Percentiles rank a stretch among this genome's conserved stretches.
These are phyloP conservation scores for Tetrao urogallus DNA, from an alignment of 2,113 vertebrate species.

Conservation along the genomic window DNA sequence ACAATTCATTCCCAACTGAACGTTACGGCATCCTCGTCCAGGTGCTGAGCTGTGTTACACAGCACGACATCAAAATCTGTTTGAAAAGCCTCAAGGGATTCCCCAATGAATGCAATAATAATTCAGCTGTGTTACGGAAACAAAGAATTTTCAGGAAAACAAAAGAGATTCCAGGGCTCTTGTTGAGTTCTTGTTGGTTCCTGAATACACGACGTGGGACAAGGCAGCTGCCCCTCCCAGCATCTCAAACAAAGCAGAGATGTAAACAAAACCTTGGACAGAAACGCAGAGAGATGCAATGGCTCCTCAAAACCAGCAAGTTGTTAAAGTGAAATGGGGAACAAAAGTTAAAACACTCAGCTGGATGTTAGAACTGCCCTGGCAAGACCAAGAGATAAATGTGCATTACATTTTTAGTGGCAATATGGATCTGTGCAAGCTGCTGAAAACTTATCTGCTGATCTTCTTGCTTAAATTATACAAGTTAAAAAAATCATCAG, in stretches of 20 bases:
- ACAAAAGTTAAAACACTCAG: constrained; percentile 45
- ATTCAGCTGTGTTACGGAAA: constrained; percentile 45
- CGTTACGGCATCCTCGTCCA: constrained; percentile 24
- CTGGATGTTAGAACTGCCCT: constrained; percentile 64
- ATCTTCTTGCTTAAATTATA: constrained; percentile 45
- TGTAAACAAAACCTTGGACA: constrained; percentile 37
- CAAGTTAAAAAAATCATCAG: constrained; percentile 55
- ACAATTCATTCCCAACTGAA: constrained; percentile 1
- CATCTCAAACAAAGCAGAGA: constrained; percentile 37
- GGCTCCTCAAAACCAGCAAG: constrained; percentile 66
- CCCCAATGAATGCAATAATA: constrained; percentile 23
- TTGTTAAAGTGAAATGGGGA: constrained; percentile 44
- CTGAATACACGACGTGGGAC: neutral
- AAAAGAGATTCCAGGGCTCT: constrained; percentile 28
- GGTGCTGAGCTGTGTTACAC: constrained; percentile 48
- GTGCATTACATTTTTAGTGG: constrained; percentile 58
- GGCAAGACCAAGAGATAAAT: constrained; percentile 63
- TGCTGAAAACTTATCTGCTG: constrained; percentile 69
- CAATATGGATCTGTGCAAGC: constrained; percentile 66
- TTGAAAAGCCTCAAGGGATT: constrained; percentile 46
- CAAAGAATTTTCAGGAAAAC: neutral
- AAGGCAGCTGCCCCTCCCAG: constrained; percentile 54
- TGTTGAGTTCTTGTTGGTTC: neutral
- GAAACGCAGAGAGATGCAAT: neutral
- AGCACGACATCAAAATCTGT: constrained; percentile 53